Conservation (phyloP, 37 sponge, comb jelly and placozoan genomes). For the Lycopodina hypogea region DNA sequence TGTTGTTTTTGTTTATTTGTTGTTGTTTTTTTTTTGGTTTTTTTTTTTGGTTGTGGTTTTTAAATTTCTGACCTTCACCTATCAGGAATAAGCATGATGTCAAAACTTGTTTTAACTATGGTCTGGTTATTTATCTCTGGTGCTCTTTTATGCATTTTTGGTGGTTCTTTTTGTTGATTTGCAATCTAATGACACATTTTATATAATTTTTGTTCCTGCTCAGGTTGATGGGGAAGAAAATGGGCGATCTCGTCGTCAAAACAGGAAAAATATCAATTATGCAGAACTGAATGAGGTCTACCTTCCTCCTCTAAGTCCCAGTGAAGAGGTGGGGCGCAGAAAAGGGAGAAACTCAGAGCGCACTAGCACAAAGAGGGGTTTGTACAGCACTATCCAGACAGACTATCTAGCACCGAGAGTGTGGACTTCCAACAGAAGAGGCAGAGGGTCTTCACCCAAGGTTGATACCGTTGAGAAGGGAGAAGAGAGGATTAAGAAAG, state of each 20-base stretch:
- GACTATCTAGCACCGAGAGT: constrained; percentile 24
- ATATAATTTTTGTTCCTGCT: too few species aligned
- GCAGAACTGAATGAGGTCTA: constrained; percentile 63
- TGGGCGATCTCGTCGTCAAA: constrained; percentile 16
- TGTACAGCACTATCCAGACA: background rate
- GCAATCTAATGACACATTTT: too few species aligned
- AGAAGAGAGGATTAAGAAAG: background rate
- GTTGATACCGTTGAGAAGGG: background rate
- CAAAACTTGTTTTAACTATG: too few species aligned
- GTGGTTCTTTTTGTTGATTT: too few species aligned
- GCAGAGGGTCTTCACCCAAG: constrained; percentile 2
- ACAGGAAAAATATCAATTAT: constrained; percentile 51
- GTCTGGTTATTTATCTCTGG: too few species aligned
- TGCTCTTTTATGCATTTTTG: too few species aligned
- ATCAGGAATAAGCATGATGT: too few species aligned
- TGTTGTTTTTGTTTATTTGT: too few species aligned
- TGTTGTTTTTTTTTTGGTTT: too few species aligned
- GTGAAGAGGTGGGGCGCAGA: constrained; percentile 11
- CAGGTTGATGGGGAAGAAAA: constrained; percentile 4
- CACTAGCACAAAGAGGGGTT: background rate
- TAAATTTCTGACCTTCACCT: too few species aligned
- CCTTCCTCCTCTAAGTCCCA: constrained; percentile 45
- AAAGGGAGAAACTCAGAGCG: background rate
- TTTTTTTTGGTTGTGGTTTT: too few species aligned
- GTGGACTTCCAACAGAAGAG: background rate